These are phyloP conservation scores for Cephus runcator DNA, from an alignment of 2,888 invertebrate species.

Conservation along the genomic window DNA sequence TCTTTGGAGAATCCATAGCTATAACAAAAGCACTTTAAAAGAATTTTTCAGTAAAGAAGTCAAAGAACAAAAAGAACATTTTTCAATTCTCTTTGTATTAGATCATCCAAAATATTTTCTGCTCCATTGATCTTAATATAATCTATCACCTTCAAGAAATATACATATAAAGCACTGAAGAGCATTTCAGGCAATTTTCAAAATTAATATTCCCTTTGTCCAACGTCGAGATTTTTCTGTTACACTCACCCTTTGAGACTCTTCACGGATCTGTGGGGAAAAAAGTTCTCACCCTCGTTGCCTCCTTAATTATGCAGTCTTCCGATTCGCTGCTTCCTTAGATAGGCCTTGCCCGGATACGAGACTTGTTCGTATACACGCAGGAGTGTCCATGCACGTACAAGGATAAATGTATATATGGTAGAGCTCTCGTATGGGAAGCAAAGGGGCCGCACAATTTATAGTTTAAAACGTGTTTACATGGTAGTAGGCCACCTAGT, in stretches of 20 bases:
- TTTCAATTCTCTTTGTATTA: background rate
- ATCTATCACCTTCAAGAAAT: background rate
- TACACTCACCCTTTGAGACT: background rate
- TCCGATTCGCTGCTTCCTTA: background rate
- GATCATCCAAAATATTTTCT: background rate
- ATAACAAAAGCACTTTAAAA: background rate
- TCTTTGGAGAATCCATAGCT: background rate
- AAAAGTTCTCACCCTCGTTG: background rate
- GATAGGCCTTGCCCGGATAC: background rate
- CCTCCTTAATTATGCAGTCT: background rate
- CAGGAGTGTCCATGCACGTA: background rate
- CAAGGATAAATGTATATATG: background rate
- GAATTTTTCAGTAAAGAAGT: background rate
- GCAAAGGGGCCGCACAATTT: background rate
- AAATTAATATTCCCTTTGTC: background rate
- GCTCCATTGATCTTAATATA: background rate
- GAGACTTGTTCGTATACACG: background rate
- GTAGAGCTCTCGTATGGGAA: background rate
- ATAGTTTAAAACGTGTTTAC: conserved; percentile 11
- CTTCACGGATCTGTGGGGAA: background rate
- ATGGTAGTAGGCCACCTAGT: conserved; percentile 7
- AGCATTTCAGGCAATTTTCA: background rate
- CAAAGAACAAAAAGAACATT: background rate
- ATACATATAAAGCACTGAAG: background rate
- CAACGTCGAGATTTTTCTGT: background rate